Percentiles rank a stretch among this genome's conserved stretches.
Evolutionary conservation across 1,140 invertebrate species (phyloP).

Genomic region (Reticulitermes speratus): DNA sequence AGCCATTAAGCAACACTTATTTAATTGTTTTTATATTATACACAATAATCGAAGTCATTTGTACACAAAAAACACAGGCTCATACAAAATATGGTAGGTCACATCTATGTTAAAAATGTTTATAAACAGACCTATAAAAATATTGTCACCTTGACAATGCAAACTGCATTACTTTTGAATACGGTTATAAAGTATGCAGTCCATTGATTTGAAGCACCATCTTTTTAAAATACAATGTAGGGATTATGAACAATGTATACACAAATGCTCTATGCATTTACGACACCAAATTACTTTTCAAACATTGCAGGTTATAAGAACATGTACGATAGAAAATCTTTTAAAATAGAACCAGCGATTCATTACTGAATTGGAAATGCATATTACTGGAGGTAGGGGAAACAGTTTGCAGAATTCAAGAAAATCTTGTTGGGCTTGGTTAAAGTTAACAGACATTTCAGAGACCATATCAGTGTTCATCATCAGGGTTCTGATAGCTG

Average conservation of each 20-base stretch:
- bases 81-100: not conserved
- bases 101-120: not conserved
- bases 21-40: not conserved
- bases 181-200: not conserved
- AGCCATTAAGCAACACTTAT: too few relatives aligned
- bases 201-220: not conserved
- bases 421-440: too few relatives aligned
- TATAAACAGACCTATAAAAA: conserved; percentile 19
- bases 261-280: not conserved
- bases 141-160: not conserved
- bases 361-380: too few relatives aligned
- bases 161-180: not conserved
- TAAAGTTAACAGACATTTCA: too few relatives aligned
- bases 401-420: too few relatives aligned
- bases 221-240: not conserved
- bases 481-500: too few relatives aligned
- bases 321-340: not conserved
- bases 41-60: not conserved
- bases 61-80: not conserved
- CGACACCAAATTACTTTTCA: not conserved
- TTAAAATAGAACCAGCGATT: not conserved
- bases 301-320: not conserved
- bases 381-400: too few relatives aligned
- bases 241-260: not conserved
- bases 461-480: too few relatives aligned